Conservation (phyloP, 1,140 invertebrate genomes). For the Bathynomus jamesi region DNA sequence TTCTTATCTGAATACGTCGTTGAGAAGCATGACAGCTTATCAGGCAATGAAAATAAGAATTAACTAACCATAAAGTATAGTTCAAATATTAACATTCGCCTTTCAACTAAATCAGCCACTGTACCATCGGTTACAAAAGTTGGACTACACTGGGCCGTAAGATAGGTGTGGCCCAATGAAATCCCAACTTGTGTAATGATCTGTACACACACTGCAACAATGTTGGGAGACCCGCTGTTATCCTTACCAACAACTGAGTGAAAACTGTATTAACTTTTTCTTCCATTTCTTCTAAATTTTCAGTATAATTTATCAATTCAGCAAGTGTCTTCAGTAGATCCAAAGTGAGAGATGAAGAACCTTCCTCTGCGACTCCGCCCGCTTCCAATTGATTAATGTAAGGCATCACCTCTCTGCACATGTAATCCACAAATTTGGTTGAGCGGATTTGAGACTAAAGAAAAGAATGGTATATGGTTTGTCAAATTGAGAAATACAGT, state of each 20-base stretch:
- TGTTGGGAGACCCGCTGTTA: background rate
- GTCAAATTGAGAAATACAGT: slow-evolving; percentile 3
- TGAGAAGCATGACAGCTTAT: too few species aligned
- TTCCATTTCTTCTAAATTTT: slow-evolving; percentile 63
- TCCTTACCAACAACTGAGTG: slow-evolving; percentile 66
- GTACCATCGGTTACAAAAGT: too few species aligned
- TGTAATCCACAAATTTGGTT: slow-evolving; percentile 73
- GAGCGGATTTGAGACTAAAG: slow-evolving; percentile 78
- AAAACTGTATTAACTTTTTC: slow-evolving; percentile 64
- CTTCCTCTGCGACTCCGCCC: slow-evolving; percentile 48
- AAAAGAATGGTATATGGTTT: slow-evolving; percentile 38
- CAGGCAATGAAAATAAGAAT: slow-evolving; percentile 17
- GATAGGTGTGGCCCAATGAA: too few species aligned
- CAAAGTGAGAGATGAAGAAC: slow-evolving; percentile 42
- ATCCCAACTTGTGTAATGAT: too few species aligned
- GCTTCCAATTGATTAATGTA: slow-evolving; percentile 45
- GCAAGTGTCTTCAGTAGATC: slow-evolving; percentile 80
- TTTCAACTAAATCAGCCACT: too few species aligned
- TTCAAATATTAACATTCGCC: background rate
- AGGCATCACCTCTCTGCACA: slow-evolving; percentile 53
- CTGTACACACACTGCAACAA: too few species aligned
- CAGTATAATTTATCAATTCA: slow-evolving; percentile 68
- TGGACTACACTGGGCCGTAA: too few species aligned
- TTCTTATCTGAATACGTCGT: too few species aligned
- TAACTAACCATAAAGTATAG: background rate